Percentiles rank a stretch among this genome's conserved stretches.
These are phyloP conservation scores for Drosophila gunungcola DNA, from an alignment of 1,140 invertebrate species.

Conservation along the genomic window DNA sequence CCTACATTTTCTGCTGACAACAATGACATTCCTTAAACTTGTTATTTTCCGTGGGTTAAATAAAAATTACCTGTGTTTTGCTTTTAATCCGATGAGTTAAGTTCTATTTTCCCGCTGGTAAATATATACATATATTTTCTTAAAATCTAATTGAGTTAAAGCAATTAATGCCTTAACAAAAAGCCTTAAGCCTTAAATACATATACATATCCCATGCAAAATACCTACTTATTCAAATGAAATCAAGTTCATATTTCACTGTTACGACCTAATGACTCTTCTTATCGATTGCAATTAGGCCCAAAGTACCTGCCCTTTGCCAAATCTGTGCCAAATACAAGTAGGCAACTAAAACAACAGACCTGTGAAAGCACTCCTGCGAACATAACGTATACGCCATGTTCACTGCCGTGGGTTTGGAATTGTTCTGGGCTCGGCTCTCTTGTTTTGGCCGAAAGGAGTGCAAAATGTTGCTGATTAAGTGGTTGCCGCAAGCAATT, in stretches of 20 bases:
- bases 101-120: too few relatives aligned
- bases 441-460: conserved; percentile 35
- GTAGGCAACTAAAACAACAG: conserved; percentile 6
- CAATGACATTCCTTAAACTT: neutral
- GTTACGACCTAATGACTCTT: conserved; percentile 6
- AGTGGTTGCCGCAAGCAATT: conserved; percentile 76
- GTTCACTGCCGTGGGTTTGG: conserved; percentile 5
- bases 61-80: too few relatives aligned
- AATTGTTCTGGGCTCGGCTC: conserved; percentile 6
- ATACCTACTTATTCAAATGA: too few relatives aligned
- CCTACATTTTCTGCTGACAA: neutral
- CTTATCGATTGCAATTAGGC: conserved; percentile 24
- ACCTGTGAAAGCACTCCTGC: neutral
- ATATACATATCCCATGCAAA: too few relatives aligned
- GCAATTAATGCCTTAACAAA: too few relatives aligned
- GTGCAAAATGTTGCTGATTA: conserved; percentile 72
- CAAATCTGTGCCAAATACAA: conserved; percentile 26
- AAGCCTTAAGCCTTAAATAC: too few relatives aligned
- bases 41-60: too few relatives aligned
- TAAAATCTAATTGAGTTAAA: too few relatives aligned
- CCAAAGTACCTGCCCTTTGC: conserved; percentile 1
- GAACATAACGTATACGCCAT: conserved; percentile 39
- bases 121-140: too few relatives aligned
- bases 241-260: neutral
- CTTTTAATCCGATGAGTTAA: too few relatives aligned